Evolutionary conservation across 2,888 invertebrate genomes (phyloP).

Genomic region (Cryptosula pallasiana): DNA sequence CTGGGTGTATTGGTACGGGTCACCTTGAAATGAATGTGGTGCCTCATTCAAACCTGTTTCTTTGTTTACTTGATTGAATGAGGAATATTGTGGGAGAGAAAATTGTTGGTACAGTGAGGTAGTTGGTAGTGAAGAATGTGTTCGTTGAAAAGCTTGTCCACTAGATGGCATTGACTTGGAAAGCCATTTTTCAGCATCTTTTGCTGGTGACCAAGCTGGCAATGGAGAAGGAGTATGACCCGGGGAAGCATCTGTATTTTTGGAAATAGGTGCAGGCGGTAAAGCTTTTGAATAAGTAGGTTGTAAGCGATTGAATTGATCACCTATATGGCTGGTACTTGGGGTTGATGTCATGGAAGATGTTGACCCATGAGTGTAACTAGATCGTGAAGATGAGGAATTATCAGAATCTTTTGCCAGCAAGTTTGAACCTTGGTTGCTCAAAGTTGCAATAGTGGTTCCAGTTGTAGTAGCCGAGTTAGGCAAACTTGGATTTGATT

Average conservation of each 20-base stretch:
- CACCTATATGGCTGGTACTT: no score
- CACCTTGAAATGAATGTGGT: not conserved
- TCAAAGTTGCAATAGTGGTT: no score
- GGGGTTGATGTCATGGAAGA: no score
- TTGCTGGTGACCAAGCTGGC: conserved; percentile 15
- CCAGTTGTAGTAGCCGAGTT: no score
- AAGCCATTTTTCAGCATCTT: not conserved
- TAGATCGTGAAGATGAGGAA: no score
- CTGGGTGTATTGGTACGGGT: conserved; percentile 12
- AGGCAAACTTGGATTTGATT: no score
- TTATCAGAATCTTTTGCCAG: no score
- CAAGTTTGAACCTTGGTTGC: no score
- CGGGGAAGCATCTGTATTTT: not conserved
- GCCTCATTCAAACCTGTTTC: not conserved
- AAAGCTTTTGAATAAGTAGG: no score
- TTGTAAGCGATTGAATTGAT: no score
- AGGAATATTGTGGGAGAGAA: not conserved
- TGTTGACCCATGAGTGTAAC: no score
- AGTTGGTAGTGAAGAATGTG: not conserved
- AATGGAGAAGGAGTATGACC: not conserved
- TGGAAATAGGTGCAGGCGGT: not conserved
- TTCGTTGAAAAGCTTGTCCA: not conserved
- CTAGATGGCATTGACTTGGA: not conserved
- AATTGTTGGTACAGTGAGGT: not conserved
- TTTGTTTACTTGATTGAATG: not conserved